These are phyloP conservation scores for Spea bombifrons DNA, from an alignment of 2,113 vertebrate species.

Conservation along the genomic window DNA sequence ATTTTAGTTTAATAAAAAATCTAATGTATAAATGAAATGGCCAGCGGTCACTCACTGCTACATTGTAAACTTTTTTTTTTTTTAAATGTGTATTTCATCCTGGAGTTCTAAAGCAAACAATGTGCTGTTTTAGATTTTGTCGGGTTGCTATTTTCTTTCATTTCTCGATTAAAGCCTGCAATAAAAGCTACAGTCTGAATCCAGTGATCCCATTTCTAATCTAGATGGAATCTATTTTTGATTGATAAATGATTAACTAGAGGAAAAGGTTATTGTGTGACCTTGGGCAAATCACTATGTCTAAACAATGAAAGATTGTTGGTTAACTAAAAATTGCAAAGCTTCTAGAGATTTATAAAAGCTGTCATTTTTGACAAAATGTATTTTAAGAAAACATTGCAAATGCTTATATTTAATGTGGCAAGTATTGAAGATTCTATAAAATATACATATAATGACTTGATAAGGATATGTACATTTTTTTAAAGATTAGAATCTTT, in stretches of 20 bases:
- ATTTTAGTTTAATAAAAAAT: too few relatives aligned
- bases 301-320: background rate
- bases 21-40: too few relatives aligned
- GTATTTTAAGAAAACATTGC: too few relatives aligned
- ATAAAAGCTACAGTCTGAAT: background rate
- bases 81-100: background rate
- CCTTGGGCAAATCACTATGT: conserved; percentile 6
- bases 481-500: too few relatives aligned
- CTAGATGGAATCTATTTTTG: conserved; percentile 1
- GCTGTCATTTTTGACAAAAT: too few relatives aligned
- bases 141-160: background rate
- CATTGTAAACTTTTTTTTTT: too few relatives aligned
- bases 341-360: background rate
- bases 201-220: conserved; percentile 15
- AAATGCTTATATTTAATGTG: too few relatives aligned
- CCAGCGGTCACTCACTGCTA: too few relatives aligned
- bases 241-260: conserved; percentile 10
- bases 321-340: background rate
- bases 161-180: background rate
- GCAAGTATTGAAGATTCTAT: too few relatives aligned
- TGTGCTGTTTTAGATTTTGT: too few relatives aligned
- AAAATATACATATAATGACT: too few relatives aligned
- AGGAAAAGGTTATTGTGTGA: background rate
- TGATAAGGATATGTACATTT: too few relatives aligned
- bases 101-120: background rate